Evolutionary conservation across 92 coral and sea anemone genomes (phyloP).

Genomic region (Actinostola sp.): DNA sequence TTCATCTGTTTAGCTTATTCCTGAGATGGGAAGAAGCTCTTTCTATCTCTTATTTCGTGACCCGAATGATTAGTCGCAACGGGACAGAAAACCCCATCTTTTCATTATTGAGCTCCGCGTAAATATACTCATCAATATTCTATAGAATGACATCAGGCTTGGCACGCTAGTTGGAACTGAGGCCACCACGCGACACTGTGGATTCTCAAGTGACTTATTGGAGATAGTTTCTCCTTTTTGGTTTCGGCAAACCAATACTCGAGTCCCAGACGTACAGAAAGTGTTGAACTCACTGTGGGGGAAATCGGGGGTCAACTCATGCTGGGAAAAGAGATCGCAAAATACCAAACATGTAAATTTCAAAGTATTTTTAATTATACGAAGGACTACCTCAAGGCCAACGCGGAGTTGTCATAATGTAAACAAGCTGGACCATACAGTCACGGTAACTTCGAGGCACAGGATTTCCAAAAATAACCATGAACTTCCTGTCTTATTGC

Average conservation of each 20-base stretch:
- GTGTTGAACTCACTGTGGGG: constrained; percentile 43
- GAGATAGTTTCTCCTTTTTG: neutral
- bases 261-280: constrained; percentile 12
- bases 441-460: constrained; percentile 1
- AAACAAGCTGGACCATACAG: constrained; percentile 65
- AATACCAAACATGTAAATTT: constrained; percentile 69
- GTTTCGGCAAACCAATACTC: neutral
- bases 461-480: neutral
- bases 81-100: constrained; percentile 3
- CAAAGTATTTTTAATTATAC: constrained; percentile 71
- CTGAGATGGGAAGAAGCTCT: too few species aligned
- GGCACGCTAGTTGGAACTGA: neutral
- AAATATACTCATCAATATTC: constrained; percentile 56
- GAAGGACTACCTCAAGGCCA: constrained; percentile 58
- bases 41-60: constrained; percentile 2
- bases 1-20: too few species aligned
- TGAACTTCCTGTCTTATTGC: neutral
- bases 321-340: constrained; percentile 64
- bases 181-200: neutral
- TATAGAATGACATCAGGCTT: constrained; percentile 21
- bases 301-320: constrained; percentile 40
- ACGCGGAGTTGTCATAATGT: constrained; percentile 73
- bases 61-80: neutral
- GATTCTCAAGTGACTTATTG: neutral
- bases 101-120: constrained; percentile 9